Evolutionary conservation across 2,888 invertebrate species (phyloP), one percentile per base, ranked within the genome.

Genomic region (Onthophagus sagittarius): DNA sequence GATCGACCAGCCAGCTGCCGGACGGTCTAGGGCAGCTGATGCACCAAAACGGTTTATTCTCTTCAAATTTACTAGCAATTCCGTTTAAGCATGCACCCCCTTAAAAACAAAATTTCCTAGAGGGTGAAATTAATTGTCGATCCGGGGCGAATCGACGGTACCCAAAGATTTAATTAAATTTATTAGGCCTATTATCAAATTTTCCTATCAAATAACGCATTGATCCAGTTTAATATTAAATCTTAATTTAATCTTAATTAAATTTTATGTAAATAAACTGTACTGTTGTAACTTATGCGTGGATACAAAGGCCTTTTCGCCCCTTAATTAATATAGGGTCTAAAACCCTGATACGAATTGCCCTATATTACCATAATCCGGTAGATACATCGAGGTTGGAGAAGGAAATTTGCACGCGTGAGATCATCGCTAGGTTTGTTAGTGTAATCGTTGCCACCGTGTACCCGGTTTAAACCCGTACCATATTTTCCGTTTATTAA

Each of bases 1-100:
- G 31, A 31, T 67, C 67, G 31, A 9, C n/a, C 23, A 23, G 67
- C 67, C 67, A 67, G 67, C 67, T 67, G 67, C 31, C 23, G 23
- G 31, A 1, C 67, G n/a, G 67, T 53, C 39, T 53, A 23, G 39
- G 39, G 39, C 39, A 53, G 39, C 39, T 53, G 39, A 53, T 53
- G 23, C 23, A 23, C 23, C 23, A 53, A 53, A 53, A 53, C 39
- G 39, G 11, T 11, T 11, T 11, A 53, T 11, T 11, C 39, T 9
- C 7, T 53, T 53, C 39, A 4, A 53, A 9, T 53, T 53, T 53
- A 11, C 39, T 11, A 11, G 39, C 39, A 7, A 53, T 9, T 53
- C 9, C 39, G 7, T 9, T 53, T 53, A 9, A 53, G 7, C 11
- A 2, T 53, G 39, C 39, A 53, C 11, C 39, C 39, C 9, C 39